Evolutionary conservation across 2,888 invertebrate species (phyloP).

Genomic region (Latrodectus elegans): DNA sequence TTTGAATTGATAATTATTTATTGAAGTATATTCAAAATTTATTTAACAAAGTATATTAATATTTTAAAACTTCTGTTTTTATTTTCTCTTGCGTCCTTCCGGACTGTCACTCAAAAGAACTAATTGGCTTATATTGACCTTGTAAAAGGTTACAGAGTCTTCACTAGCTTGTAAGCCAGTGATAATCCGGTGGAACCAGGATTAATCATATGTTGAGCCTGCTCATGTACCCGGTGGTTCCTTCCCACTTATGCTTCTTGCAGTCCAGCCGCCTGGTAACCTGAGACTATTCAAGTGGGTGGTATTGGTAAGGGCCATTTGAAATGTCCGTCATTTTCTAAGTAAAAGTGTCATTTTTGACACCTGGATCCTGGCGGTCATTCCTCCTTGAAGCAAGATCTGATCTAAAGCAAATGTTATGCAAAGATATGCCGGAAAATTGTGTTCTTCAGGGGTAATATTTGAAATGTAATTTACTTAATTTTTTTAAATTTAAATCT

Average conservation of each 20-base stretch:
- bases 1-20: too few species aligned
- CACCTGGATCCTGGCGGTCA: neutral
- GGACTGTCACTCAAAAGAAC: too few species aligned
- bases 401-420: neutral
- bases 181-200: neutral
- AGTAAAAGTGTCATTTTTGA: neutral
- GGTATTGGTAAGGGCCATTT: conserved; percentile 46
- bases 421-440: neutral
- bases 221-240: neutral
- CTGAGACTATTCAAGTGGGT: conserved; percentile 1
- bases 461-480: neutral
- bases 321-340: conserved; percentile 37
- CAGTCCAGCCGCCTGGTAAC: too few species aligned
- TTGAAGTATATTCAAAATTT: too few species aligned
- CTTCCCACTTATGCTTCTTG: neutral
- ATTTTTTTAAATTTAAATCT: neutral
- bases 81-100: too few species aligned
- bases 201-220: neutral
- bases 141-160: neutral
- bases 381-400: neutral
- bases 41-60: too few species aligned
- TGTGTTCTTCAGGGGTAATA: neutral
- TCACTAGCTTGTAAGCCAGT: neutral
- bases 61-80: too few species aligned
- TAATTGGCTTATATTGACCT: neutral